Evolutionary conservation across 1,140 invertebrate genomes (phyloP).

Genomic region (Argopecten irradians): DNA sequence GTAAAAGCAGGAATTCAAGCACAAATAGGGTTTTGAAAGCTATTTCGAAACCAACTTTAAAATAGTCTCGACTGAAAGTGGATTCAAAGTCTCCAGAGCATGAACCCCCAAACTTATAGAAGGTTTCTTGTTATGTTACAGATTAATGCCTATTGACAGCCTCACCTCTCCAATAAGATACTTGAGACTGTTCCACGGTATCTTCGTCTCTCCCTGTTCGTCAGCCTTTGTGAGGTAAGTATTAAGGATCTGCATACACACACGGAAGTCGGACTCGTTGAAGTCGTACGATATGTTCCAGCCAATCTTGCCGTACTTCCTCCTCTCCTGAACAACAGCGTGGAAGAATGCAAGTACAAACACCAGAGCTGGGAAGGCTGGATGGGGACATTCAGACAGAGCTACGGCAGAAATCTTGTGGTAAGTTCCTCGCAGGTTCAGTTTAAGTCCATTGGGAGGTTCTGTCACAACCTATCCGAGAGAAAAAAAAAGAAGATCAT

Average conservation of each 20-base stretch:
- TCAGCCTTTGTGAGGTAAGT: constrained; percentile 87
- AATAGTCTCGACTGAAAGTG: no score
- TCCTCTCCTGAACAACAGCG: constrained; percentile 90
- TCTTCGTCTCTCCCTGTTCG: constrained; percentile 80
- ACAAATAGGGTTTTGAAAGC: no score
- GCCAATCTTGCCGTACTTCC: constrained; percentile 94
- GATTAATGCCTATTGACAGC: no score
- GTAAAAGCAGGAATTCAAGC: no score
- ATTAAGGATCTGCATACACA: constrained; percentile 88
- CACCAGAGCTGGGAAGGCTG: constrained; percentile 85
- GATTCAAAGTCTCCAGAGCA: no score
- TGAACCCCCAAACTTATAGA: no score
- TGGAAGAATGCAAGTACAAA: constrained; percentile 94
- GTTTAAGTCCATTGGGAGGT: constrained; percentile 91
- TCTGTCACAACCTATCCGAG: constrained; percentile 89
- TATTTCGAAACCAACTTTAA: no score
- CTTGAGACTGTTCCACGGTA: constrained; percentile 93
- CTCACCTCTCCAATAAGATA: constrained; percentile 92
- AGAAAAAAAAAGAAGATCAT: constrained; percentile 20
- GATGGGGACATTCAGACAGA: constrained; percentile 85
- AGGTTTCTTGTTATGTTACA: no score
- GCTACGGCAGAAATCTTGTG: constrained; percentile 86
- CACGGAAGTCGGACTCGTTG: constrained; percentile 93
- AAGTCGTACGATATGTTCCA: constrained; percentile 97
- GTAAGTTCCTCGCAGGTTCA: constrained; percentile 92